Evolutionary conservation across 2,888 invertebrate genomes (phyloP), one percentile per base, ranked within the genome.

Genomic region (Drepana falcataria): DNA sequence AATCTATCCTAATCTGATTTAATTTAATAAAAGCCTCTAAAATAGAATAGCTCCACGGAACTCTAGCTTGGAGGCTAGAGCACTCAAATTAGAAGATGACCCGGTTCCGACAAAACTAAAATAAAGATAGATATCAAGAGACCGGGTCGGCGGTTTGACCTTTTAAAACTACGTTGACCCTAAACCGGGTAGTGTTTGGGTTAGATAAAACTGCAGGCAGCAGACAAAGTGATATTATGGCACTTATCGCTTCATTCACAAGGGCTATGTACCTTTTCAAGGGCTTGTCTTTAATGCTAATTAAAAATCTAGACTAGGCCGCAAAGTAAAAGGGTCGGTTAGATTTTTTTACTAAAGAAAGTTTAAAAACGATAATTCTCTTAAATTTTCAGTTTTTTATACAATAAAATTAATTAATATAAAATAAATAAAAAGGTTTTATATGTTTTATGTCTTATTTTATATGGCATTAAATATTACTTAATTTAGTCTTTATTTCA

Each of bases 21-120:
- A 49, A 37, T 49, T 21, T 37, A 37, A 37, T 49, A 49, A 49
- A 21, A 49, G 2, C 33, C 37, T 34, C 35, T 3, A 4, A 44
- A 55, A 52, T 37, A 49, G 35, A 37, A 35, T 44, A 44, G 6
- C 35, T 37, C 21, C 40, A 48, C 47, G 44, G 35, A 49, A 37
- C 35, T 34, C 40, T 33, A 9, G 35, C 47, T 35, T 44, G 44
- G 52, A 53, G 47, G 52, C 64, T 58, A 57, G 60, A 65, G 64
- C 75, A 74, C 79, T 81, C 71, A 80, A 81, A 81, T 81, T 79
- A 80, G 76, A 69, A 66, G 64, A 59, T 70, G 81, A 77, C 83
- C 83, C 64, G 65, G 73, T 77, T 81, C 65, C 57, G 40, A 56
- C 51, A 58, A 55, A 60, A 68, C 74, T 72, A 71, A 72, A 80